Conservation (phyloP, 2,888 invertebrate genomes). For the Schizaphis graminum region DNA sequence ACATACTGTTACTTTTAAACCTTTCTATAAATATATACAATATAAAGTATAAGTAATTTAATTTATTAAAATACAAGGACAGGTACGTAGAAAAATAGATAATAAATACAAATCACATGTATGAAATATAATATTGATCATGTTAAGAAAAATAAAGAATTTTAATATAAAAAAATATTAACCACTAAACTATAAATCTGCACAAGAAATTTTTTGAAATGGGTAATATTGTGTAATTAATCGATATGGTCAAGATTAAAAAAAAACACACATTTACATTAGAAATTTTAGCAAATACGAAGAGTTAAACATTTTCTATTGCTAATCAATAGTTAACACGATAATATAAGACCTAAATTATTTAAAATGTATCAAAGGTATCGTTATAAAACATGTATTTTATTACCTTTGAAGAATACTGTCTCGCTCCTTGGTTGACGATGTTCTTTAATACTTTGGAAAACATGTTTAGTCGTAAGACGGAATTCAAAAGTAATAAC, state of each 20-base stretch:
- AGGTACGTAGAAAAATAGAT: not conserved
- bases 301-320: not conserved
- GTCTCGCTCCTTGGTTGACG: conserved; percentile 46
- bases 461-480: conserved; percentile 39
- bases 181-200: too few relatives aligned
- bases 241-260: not conserved
- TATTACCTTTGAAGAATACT: conserved; percentile 60
- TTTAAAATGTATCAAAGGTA: not conserved
- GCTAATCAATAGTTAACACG: not conserved
- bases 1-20: conserved; percentile 94
- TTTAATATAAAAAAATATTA: too few relatives aligned
- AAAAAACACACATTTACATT: not conserved
- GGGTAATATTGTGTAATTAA: not conserved
- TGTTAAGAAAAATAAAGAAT: not conserved
- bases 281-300: not conserved
- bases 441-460: conserved; percentile 56
- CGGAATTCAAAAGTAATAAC: not conserved
- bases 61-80: not conserved
- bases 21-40: conserved; percentile 71
- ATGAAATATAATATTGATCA: not conserved
- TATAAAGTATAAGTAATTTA: not conserved
- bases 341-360: not conserved
- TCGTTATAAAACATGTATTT: not conserved
- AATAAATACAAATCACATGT: not conserved
- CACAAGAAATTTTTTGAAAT: too few relatives aligned